Percentiles rank a stretch among this genome's conserved stretches.
Conservation (phyloP, 2,797 vertebrate species). For the Paguma larvata region DNA sequence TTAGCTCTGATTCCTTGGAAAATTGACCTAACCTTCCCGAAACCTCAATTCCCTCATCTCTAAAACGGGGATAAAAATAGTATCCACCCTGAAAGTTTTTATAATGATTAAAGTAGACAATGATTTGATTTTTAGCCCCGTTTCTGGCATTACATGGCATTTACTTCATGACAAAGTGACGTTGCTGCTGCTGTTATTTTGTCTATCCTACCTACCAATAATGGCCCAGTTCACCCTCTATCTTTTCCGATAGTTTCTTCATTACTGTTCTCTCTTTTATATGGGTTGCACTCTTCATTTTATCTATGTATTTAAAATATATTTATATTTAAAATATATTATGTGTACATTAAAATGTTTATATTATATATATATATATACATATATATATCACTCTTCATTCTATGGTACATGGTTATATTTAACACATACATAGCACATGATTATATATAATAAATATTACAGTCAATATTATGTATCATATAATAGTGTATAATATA, state of each 20-base stretch:
- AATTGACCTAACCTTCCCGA: neutral
- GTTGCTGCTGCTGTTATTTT: neutral
- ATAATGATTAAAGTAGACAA: neutral
- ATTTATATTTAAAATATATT: neutral
- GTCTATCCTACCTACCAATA: neutral
- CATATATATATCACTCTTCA: neutral
- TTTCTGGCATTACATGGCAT: neutral
- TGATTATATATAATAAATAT: neutral
- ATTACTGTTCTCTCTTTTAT: neutral
- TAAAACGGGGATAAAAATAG: slow-evolving; percentile 28
- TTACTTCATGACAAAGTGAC: neutral
- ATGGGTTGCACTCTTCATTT: neutral
- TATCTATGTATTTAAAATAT: neutral
- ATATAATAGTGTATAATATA: neutral
- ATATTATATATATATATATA: neutral
- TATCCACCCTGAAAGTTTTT: neutral
- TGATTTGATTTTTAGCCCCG: neutral
- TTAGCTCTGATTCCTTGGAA: neutral
- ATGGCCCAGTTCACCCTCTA: neutral
- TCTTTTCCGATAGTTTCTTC: neutral
- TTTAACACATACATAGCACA: neutral
- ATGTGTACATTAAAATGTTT: neutral
- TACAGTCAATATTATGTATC: neutral
- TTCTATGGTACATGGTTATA: neutral
- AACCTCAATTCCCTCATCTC: slow-evolving; percentile 43